Evolutionary conservation across 2,113 vertebrate genomes (phyloP).

Genomic region (Pantherophis guttatus): DNA sequence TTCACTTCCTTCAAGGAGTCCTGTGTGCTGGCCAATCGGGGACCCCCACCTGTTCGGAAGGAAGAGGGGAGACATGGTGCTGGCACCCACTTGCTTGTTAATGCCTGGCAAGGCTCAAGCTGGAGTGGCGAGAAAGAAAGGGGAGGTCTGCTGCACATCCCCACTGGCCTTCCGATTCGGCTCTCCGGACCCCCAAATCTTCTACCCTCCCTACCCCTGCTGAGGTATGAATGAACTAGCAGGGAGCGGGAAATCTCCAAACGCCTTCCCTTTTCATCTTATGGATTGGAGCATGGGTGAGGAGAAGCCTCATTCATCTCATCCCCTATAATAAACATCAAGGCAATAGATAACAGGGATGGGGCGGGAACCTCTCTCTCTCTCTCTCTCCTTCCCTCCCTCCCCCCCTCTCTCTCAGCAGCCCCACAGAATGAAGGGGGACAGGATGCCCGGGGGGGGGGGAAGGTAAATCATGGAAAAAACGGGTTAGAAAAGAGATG

Average conservation of each 20-base stretch:
- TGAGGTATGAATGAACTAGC: neutral
- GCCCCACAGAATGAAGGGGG: neutral
- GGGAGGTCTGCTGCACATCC: neutral
- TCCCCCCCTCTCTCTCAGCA: neutral
- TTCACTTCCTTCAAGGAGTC: neutral
- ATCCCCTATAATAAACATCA: neutral
- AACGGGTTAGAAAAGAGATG: neutral
- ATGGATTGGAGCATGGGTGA: neutral
- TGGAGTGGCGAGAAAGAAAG: neutral
- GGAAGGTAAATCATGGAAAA: neutral
- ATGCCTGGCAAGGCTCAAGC: neutral
- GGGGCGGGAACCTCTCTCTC: neutral
- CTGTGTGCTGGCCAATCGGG: neutral
- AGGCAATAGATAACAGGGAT: neutral
- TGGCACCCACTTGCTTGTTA: neutral
- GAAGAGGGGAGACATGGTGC: neutral
- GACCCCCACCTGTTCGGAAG: constrained; percentile 7
- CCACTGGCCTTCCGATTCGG: neutral
- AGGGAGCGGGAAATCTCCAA: neutral
- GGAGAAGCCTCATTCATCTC: neutral
- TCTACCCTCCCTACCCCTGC: neutral
- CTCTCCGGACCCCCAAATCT: neutral
- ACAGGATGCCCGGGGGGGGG: neutral
- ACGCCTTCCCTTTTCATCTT: neutral
- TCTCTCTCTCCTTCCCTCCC: neutral